These are phyloP conservation scores for Rynchops niger DNA, from an alignment of 2,113 vertebrate species.

Conservation along the genomic window DNA sequence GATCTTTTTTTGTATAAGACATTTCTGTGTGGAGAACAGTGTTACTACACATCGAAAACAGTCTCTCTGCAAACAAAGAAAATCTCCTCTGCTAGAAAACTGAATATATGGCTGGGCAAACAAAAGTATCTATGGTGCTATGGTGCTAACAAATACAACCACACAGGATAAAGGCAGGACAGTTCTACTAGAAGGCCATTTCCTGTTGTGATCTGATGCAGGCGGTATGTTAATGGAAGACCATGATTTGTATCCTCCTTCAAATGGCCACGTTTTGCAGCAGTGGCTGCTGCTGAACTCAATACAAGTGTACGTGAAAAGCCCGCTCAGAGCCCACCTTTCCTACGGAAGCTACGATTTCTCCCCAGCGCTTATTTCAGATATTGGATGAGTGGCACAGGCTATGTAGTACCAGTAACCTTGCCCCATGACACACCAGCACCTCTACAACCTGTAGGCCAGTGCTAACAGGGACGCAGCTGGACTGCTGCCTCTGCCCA, in stretches of 20 bases:
- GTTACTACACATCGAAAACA: not conserved
- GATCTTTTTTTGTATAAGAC: not conserved
- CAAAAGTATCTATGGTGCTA: not conserved
- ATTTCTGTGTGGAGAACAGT: not conserved
- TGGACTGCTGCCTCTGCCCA: not conserved
- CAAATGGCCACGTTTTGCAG: not conserved
- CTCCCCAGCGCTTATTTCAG: not conserved
- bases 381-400: fast-evolving
- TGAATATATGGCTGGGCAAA: not conserved
- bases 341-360: not conserved
- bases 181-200: not conserved
- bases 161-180: not conserved
- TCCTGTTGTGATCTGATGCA: not conserved
- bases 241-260: not conserved
- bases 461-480: not conserved
- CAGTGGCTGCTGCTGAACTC: not conserved
- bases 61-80: not conserved
- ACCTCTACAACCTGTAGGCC: fast-evolving
- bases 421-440: not conserved
- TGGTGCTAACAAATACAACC: not conserved
- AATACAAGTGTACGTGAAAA: not conserved
- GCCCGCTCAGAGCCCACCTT: not conserved
- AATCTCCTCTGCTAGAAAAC: not conserved
- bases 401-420: fast-evolving
- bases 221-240: not conserved